phyloP scores from a whole-genome alignment of 2,797 vertebrate species.

The Streptopelia turtur region DNA sequence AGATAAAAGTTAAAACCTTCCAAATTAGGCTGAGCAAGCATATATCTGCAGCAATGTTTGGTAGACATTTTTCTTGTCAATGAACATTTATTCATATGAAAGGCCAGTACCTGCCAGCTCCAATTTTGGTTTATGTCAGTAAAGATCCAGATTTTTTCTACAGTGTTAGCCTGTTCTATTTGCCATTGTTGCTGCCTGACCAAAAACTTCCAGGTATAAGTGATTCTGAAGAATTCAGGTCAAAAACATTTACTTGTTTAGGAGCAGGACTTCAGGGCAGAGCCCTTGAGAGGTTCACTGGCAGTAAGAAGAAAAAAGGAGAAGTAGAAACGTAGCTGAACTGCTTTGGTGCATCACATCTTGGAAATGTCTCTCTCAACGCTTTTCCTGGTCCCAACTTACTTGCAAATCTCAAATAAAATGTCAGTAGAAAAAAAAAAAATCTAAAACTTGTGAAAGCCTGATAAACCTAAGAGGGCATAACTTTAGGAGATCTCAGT shows the following conservation, averaged over 20 bases:
- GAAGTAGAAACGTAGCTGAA: not conserved
- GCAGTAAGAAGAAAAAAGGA: not conserved
- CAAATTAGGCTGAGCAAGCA: not conserved
- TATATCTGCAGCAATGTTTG: not conserved
- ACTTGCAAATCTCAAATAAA: not conserved
- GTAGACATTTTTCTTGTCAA: not conserved
- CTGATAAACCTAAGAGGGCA: not conserved
- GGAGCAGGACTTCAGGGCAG: not conserved
- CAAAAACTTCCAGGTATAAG: not conserved
- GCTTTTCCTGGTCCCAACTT: not conserved
- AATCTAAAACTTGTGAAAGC: not conserved
- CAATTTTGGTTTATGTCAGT: not conserved
- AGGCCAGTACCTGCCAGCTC: not conserved
- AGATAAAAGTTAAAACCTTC: not conserved
- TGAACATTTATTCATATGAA: not conserved
- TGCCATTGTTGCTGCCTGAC: not conserved
- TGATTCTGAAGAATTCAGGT: not conserved
- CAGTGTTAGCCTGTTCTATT: not conserved
- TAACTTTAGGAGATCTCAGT: not conserved
- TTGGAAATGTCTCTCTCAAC: fast-evolving
- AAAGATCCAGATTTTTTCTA: not conserved
- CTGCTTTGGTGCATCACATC: not conserved
- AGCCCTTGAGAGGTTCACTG: not conserved
- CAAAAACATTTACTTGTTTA: not conserved
- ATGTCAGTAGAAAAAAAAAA: not conserved